phyloP scores from a whole-genome alignment of 2,888 invertebrate species.

The Fragum sueziense region DNA sequence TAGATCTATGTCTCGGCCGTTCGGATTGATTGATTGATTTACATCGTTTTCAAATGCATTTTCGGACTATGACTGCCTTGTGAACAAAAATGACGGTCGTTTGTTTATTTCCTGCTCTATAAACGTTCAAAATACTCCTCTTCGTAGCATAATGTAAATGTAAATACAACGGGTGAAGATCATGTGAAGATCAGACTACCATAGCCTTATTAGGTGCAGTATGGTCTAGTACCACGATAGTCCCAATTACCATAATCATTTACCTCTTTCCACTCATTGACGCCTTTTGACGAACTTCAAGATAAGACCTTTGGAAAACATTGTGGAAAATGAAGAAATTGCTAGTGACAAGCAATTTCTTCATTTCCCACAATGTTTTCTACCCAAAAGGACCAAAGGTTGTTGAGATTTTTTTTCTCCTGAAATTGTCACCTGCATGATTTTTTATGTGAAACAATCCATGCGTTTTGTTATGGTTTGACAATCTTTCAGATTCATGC shows the following conservation, averaged over 20 bases:
- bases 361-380: not conserved
- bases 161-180: not conserved
- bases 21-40: not conserved
- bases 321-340: not conserved
- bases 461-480: not conserved
- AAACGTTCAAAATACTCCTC: not conserved
- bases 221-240: not conserved
- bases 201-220: not conserved
- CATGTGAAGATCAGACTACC: not conserved
- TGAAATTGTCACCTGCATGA: not conserved
- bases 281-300: not conserved
- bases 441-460: not conserved
- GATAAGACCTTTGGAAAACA: too few relatives aligned
- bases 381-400: too few relatives aligned
- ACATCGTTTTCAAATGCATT: not conserved
- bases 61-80: not conserved
- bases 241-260: not conserved
- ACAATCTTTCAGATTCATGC: not conserved
- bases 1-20: not conserved
- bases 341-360: not conserved
- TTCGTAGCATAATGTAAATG: not conserved
- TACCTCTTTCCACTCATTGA: not conserved
- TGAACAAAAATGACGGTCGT: not conserved
- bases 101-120: not conserved
- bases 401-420: not conserved